A percentile compares a stretch with the other conserved stretches of the same genome.
These are phyloP conservation scores for Xenops minutus DNA, from an alignment of 2,797 vertebrate genomes.

Conservation along the genomic window DNA sequence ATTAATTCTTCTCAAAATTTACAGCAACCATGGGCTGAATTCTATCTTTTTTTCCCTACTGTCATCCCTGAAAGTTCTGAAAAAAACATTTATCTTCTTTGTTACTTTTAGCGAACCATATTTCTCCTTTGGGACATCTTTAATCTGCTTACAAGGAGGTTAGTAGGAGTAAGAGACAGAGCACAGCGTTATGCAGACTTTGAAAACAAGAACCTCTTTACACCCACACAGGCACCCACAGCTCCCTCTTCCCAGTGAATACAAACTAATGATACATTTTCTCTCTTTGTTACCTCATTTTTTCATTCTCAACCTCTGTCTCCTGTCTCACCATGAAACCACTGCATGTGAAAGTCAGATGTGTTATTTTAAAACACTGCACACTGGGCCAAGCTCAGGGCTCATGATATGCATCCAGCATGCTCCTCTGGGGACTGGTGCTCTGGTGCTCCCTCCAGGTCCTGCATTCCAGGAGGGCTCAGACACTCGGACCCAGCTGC, in stretches of 20 bases:
- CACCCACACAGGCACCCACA: not conserved
- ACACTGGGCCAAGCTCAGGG: not conserved
- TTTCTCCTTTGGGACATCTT: not conserved
- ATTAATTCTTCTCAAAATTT: not conserved
- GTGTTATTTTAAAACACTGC: not conserved
- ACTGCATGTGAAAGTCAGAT: not conserved
- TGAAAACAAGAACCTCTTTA: not conserved
- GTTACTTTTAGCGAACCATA: not conserved
- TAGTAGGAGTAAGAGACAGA: not conserved
- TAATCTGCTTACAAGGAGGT: not conserved
- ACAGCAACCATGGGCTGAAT: not conserved
- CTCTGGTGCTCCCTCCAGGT: not conserved
- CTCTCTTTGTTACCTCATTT: not conserved
- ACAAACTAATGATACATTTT: not conserved
- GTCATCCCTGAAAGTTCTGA: not conserved
- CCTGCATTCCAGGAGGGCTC: not conserved
- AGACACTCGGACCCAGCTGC: not conserved
- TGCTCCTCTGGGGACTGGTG: not conserved
- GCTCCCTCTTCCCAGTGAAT: not conserved
- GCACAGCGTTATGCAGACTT: not conserved
- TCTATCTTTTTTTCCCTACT: not conserved
- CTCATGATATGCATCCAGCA: fast-evolving
- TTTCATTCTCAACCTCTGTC: not conserved
- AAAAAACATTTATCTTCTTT: not conserved
- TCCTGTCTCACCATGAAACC: not conserved